Evolutionary conservation across 1,140 invertebrate genomes (phyloP), one percentile per base, ranked within the genome.

Genomic region (Drosophila equinoxialis): DNA sequence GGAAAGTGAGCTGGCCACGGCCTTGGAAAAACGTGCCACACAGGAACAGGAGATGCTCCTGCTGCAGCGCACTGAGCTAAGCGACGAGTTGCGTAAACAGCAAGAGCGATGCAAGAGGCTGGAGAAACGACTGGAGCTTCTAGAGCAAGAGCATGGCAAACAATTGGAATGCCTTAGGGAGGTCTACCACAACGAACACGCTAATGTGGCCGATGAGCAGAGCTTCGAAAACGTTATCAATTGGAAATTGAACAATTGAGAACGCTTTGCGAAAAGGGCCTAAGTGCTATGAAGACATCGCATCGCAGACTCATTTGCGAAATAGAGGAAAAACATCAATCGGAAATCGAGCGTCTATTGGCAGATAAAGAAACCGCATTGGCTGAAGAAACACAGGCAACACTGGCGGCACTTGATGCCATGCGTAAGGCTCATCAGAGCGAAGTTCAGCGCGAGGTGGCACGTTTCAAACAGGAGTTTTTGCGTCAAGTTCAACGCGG

Each of bases 361-460:
- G 92, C 95, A 39, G 97, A 98, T 80, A 98, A 98, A 90, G 97
- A 98, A 89, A 96, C 97, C 77, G 97, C 96, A 3, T 91, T 98
- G 33, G 96, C 96, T 13, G 97, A 98, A 92, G 97, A 98, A 93
- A n/a, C n/a, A n/a, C n/a, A n/a, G n/a, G n/a, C n/a, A n/a, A n/a
- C n/a, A n/a, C n/a, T n/a, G n/a, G n/a, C n/a, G n/a, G n/a, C n/a
- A n/a, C n/a, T n/a, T n/a, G n/a, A n/a, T n/a, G n/a, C n/a, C n/a
- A n/a, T n/a, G n/a, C n/a, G n/a, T n/a, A n/a, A n/a, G n/a, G n/a
- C n/a, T n/a, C n/a, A n/a, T n/a, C n/a, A n/a, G n/a, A n/a, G n/a
- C n/a, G n/a, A n/a, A n/a, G n/a, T n/a, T n/a, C n/a, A n/a, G n/a
- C n/a, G n/a, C n/a, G n/a, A n/a, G n/a, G n/a, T n/a, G n/a, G n/a